These are phyloP conservation scores for Leucophora obtusa DNA, from an alignment of 2,888 invertebrate species.

Conservation along the genomic window DNA sequence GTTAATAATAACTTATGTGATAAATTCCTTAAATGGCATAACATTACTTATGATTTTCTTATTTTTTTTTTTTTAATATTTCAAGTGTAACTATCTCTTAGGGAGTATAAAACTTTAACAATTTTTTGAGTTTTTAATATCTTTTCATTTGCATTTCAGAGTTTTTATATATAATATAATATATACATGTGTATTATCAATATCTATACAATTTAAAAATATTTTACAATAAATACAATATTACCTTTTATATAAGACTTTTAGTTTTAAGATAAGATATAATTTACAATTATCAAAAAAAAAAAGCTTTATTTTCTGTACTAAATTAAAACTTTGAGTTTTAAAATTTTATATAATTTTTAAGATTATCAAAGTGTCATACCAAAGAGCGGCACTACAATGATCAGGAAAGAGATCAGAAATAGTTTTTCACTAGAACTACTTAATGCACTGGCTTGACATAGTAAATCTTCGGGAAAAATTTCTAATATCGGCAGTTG, in stretches of 20 bases:
- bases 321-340: constrained; percentile 50
- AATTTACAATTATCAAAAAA: constrained; percentile 26
- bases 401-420: constrained; percentile 74
- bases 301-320: not conserved
- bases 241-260: not conserved
- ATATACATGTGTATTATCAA: constrained; percentile 43
- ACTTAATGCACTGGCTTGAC: constrained; percentile 92
- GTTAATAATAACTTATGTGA: constrained; percentile 40
- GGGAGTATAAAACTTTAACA: constrained; percentile 64
- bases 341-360: constrained; percentile 39
- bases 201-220: constrained; percentile 1
- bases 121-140: constrained; percentile 34
- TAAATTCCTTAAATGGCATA: constrained; percentile 63
- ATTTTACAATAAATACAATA: constrained; percentile 51
- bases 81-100: constrained; percentile 42
- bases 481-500: constrained; percentile 85
- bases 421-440: constrained; percentile 80
- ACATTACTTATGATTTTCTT: constrained; percentile 46
- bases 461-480: constrained; percentile 88
- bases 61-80: not conserved
- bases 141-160: constrained; percentile 5
- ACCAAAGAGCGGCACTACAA: constrained; percentile 73
- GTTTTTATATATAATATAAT: constrained; percentile 25
- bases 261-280: not conserved
- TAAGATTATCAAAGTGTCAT: constrained; percentile 75